Evolutionary conservation across 2,888 invertebrate genomes (phyloP), one percentile per base, ranked within the genome.

Genomic region (Chaitophorus viminalis): DNA sequence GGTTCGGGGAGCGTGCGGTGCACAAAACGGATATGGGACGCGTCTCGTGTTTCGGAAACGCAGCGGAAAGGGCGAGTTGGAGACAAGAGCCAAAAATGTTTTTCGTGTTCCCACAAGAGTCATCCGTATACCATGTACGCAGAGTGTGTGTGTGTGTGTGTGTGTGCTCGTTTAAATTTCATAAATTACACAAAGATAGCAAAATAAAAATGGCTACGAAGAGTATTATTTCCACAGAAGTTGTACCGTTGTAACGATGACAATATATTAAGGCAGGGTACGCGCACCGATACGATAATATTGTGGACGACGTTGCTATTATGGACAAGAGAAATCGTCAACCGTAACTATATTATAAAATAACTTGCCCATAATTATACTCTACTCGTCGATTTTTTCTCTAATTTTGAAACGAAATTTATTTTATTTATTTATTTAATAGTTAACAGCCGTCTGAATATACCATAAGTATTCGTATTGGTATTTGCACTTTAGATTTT

Each of bases 41-140:
- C 31, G 31, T 84, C 65, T 76, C 46, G 75, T 46, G n/a, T 84
- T 84, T 84, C 39, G 17, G 65, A 76, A 84, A 84, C 29, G 46
- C 21, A 65, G 65, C 39, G 31, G 8, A 29, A 65, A 60, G 65
- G 29, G 46, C 25, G 60, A 75, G 76, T 74, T 46, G n/a, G 31
- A 76, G 76, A 31, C 31, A 31, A 46, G 46, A 31, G 76, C 76
- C 84, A 84, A 84, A 84, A 84, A 84, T 76, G 84, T 84, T 84
- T 84, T 84, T 76, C 84, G 31, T 84, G 84, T 84, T 76, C 31
- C 29, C 39, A 25, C 25, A 29, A 21, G 14, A 75, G n/a, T 1
- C 18, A 2, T 74, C 4, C 54, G 25, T 25, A 18, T 1, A 33
- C 11, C 33, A 11, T 14, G 72, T 33, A n/a, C 46, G 11, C 4